A percentile compares a stretch with the other conserved stretches of the same genome.
Evolutionary conservation across 2,888 invertebrate genomes (phyloP).

Genomic region (Gymnoscelis rufifasciata): DNA sequence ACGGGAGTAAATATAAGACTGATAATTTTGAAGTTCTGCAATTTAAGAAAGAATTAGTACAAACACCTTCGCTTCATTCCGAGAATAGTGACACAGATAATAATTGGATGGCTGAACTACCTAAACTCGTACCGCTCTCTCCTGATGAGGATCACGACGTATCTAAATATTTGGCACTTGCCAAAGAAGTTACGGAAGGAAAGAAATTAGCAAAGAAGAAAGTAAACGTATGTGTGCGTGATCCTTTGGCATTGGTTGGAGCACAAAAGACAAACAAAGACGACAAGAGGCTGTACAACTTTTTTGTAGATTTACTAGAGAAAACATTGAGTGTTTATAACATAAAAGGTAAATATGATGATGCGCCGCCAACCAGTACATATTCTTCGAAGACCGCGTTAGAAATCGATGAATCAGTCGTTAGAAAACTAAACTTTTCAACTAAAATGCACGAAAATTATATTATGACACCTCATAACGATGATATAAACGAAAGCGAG

Average conservation of each 20-base stretch:
- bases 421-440: conserved; percentile 32
- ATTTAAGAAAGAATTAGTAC: conserved; percentile 39
- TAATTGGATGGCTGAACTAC: conserved; percentile 20
- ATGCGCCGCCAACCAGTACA: conserved; percentile 1
- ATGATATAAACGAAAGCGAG: too few relatives aligned
- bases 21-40: conserved; percentile 43
- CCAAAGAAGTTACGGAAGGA: conserved; percentile 24
- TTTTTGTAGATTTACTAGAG: conserved; percentile 56
- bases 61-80: conserved; percentile 45
- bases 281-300: conserved; percentile 48
- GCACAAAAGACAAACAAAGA: conserved; percentile 25
- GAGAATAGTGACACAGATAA: conserved; percentile 28
- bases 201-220: conserved; percentile 25
- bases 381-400: conserved; percentile 35
- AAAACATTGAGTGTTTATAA: conserved; percentile 49
- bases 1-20: conserved; percentile 26
- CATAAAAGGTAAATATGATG: conserved; percentile 28
- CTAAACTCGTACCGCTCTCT: conserved; percentile 19
- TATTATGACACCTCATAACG: too few relatives aligned
- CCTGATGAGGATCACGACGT: conserved; percentile 6
- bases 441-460: conserved; percentile 7
- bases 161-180: conserved; percentile 14
- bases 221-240: conserved; percentile 23
- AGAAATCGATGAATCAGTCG: conserved; percentile 45
- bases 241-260: conserved; percentile 34